Evolutionary conservation across 1,140 invertebrate genomes (phyloP), one percentile per base, ranked within the genome.

Genomic region (Chionoecetes opilio): DNA sequence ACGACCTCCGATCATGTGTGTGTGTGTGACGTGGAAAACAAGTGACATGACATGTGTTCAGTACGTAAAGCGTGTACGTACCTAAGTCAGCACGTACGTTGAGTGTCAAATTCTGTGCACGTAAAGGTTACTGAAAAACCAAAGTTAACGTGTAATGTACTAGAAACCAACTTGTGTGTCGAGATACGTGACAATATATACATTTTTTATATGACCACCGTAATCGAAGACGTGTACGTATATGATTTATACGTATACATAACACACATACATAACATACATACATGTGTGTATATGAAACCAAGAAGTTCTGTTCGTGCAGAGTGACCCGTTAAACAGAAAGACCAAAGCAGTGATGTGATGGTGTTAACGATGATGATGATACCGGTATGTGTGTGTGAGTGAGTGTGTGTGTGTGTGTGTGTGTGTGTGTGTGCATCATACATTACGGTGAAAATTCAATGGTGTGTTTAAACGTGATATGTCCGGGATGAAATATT

Each of bases 321-420:
- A 75, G n/a, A 75, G 63, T 75, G 8, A 75, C 26, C 63, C n/a
- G 21, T 5, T n/a, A 1, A 75, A n/a, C 14, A 75, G 26, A 75
- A 75, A 75, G n/a, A 75, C 2, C 6, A 75, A 75, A 75, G 63
- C 11, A 75, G 21, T n/a, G 63, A 75, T n/a, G 3, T 1, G 63
- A 75, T n/a, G 63, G n/a, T 0, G 63, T n/a, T 26, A 26, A 26
- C 21, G 63, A n/a, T 75, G 63, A n/a, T 75, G 63, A n/a, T 6
- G 53, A 63, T 17, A 5, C 63, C 63, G 21, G 63, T 75, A n/a
- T 75, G 26, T 75, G 63, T 75, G 63, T 75, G 63, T 75, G 63
- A n/a, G 63, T 75, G 63, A n/a, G 63, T 75, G 63, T 75, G 63
- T 75, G 63, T 75, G 63, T 75, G 63, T 75, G 63, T 75, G 63